phyloP scores from a whole-genome alignment of 2,113 vertebrate genomes.

The Mionectes macconnelli region DNA sequence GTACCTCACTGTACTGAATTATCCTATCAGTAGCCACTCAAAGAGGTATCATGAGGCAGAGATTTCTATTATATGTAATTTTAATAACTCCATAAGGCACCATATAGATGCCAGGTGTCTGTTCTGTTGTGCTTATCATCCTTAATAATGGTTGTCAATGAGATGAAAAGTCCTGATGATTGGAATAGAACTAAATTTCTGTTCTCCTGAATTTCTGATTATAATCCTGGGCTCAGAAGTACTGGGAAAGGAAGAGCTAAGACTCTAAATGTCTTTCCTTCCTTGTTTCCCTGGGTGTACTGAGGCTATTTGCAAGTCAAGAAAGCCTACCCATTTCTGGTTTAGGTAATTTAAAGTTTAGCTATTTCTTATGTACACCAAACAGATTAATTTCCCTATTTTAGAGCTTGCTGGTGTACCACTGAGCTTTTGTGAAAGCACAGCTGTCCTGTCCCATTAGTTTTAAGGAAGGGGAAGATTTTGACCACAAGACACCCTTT shows the following conservation, averaged over 20 bases:
- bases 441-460: background rate
- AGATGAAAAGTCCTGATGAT: background rate
- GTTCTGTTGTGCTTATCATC: background rate
- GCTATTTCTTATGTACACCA: background rate
- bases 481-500: background rate
- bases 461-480: background rate
- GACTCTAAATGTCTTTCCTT: background rate
- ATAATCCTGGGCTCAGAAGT: background rate
- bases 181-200: background rate
- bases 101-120: background rate
- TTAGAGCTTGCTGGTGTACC: background rate
- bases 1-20: background rate
- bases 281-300: background rate
- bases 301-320: background rate
- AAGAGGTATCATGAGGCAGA: background rate
- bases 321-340: background rate
- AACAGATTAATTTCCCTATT: background rate
- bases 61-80: background rate
- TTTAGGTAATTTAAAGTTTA: background rate
- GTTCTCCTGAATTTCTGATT: background rate
- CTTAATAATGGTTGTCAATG: background rate
- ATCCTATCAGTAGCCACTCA: background rate
- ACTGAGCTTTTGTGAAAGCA: background rate
- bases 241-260: background rate
- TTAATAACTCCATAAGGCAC: background rate